phyloP scores from a whole-genome alignment of 2,888 invertebrate species.

The Ypsolopha sequella region DNA sequence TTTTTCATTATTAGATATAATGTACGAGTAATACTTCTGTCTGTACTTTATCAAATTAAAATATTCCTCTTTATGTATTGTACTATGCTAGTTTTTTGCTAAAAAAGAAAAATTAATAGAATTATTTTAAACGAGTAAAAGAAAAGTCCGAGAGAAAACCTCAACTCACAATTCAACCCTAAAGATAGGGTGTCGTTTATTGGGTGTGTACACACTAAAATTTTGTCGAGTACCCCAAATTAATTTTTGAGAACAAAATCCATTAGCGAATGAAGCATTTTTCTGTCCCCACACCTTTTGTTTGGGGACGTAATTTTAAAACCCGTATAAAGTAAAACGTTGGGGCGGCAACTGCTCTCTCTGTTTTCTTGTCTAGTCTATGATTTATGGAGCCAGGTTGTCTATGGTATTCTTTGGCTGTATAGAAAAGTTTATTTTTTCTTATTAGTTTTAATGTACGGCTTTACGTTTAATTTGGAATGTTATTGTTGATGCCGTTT shows the following conservation, averaged over 20 bases:
- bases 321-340: slow-evolving; percentile 62
- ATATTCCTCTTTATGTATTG: not conserved
- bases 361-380: slow-evolving; percentile 62
- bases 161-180: slow-evolving; percentile 17
- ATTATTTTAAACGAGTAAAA: not conserved
- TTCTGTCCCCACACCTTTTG: slow-evolving; percentile 42
- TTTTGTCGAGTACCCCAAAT: slow-evolving; percentile 63
- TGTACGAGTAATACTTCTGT: not conserved
- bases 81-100: not conserved
- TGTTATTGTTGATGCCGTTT: slow-evolving; percentile 51
- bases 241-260: slow-evolving; percentile 68
- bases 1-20: not conserved
- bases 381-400: slow-evolving; percentile 63
- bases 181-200: slow-evolving; percentile 34
- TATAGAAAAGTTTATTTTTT: slow-evolving; percentile 53
- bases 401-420: slow-evolving; percentile 52
- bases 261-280: slow-evolving; percentile 61
- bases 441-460: slow-evolving; percentile 47
- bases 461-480: slow-evolving; percentile 59
- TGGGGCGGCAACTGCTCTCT: slow-evolving; percentile 52
- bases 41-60: too few relatives aligned
- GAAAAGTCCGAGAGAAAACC: too few relatives aligned
- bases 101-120: not conserved
- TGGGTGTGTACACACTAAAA: slow-evolving; percentile 54
- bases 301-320: slow-evolving; percentile 63